These are phyloP conservation scores for Babylonia areolata DNA, from an alignment of 1,140 invertebrate genomes.

Conservation along the genomic window DNA sequence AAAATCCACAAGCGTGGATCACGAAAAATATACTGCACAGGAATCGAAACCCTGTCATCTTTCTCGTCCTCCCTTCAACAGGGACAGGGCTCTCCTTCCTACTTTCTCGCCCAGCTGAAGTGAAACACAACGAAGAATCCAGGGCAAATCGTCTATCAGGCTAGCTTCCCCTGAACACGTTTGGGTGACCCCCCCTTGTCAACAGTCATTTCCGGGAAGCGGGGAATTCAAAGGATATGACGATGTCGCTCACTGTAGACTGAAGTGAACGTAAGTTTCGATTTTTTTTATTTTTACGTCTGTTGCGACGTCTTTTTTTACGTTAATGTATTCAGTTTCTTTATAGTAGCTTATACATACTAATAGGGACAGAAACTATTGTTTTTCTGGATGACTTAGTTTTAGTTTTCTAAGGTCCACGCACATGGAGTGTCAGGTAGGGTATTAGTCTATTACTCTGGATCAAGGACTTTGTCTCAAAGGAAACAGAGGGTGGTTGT, in stretches of 20 bases:
- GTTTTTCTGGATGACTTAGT: too few species aligned
- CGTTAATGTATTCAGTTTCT: too few species aligned
- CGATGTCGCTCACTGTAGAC: neutral
- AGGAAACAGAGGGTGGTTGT: too few species aligned
- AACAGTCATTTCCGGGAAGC: conserved; percentile 23
- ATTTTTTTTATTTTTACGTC: too few species aligned
- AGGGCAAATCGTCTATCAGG: neutral
- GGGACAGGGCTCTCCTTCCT: neutral
- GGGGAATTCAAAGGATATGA: conserved; percentile 18
- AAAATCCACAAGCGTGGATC: neutral
- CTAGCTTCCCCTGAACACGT: neutral
- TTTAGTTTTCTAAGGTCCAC: too few species aligned
- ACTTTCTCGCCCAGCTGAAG: neutral
- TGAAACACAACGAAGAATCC: conserved; percentile 1
- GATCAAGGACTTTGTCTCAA: too few species aligned
- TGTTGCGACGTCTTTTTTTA: too few species aligned
- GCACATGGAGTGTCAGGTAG: too few species aligned
- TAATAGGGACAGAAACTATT: too few species aligned
- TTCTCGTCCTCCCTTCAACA: neutral
- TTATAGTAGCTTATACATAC: too few species aligned
- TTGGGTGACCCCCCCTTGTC: neutral
- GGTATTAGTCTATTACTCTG: too few species aligned
- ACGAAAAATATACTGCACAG: neutral
- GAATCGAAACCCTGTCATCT: neutral
- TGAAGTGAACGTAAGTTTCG: too few species aligned